Evolutionary conservation across 2,888 invertebrate species (phyloP), one percentile per base, ranked within the genome.

Genomic region (Hirtodrosophila duncani): DNA sequence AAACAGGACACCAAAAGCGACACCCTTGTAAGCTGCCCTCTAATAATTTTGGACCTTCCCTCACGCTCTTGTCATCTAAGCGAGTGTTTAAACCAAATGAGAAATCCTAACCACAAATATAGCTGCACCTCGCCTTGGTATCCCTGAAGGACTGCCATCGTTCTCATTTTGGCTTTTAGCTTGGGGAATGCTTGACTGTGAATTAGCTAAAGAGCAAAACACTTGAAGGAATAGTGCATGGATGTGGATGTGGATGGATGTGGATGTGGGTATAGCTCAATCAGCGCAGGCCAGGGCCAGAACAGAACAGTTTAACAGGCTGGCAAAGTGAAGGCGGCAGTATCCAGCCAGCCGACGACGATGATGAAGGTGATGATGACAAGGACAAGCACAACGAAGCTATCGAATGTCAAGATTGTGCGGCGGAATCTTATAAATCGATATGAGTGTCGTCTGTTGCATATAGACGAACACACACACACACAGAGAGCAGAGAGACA

Each of bases 391-490:
- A 38, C 29, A 33, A 21, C n/a, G 48, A 42, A 44, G 49, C 61
- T 53, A 61, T 71, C 61, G 64, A 67, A 52, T 78, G 64, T 48
- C 74, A 67, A 42, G 48, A 55, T 50, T 61, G 48, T 65, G 66
- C 59, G 56, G 55, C 67, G n/a, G n/a, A n/a, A 71, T 50, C 79
- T 62, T 75, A 79, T 67, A 70, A 71, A 77, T 79, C 71, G 79
- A 72, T 72, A 72, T 70, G 64, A 70, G 67, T 78, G 78, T n/a
- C n/a, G n/a, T 72, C 71, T 63, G 66, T 57, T 67, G 64, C 66
- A 72, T 50, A n/a, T n/a, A n/a, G n/a, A n/a, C n/a, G n/a, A n/a
- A 31, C 49, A 46, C 24, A 49, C 20, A 29, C 3, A 20, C 14
- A 33, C 14, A 44, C 13, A 16, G 16, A 24, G 2, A 14, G 26